Conservation (phyloP, 2,113 vertebrate genomes). For the Thoracochromis brauschi region DNA sequence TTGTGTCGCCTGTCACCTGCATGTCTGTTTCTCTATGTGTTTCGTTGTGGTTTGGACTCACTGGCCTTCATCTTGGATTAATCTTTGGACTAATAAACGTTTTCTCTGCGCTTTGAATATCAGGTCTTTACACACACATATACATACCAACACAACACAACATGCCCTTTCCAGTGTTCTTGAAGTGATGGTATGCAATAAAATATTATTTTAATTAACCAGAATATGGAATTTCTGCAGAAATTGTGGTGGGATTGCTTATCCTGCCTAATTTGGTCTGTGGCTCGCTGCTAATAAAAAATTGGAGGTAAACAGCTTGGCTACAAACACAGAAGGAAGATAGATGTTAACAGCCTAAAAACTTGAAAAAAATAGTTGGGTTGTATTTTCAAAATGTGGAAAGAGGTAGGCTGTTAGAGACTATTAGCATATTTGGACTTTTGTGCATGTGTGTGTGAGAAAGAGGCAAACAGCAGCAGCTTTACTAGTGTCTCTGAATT, state of each 20-base stretch:
- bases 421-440: background rate
- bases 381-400: background rate
- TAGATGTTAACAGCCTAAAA: background rate
- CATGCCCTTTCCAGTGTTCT: background rate
- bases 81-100: background rate
- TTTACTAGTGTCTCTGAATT: background rate
- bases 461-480: background rate
- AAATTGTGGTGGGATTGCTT: background rate
- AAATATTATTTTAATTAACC: background rate
- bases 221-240: background rate
- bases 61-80: background rate
- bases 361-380: background rate
- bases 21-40: background rate
- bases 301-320: background rate
- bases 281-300: background rate
- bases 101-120: background rate
- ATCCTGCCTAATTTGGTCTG: background rate
- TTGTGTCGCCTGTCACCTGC: fast-evolving
- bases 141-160: background rate
- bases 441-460: background rate
- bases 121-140: background rate
- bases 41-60: background rate
- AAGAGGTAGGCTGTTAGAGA: background rate
- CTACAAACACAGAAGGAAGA: background rate
- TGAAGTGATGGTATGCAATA: background rate